Percentiles rank a stretch among this genome's conserved stretches.
phyloP scores from a whole-genome alignment of 2,888 invertebrate genomes.

The Metallyticus violacea region DNA sequence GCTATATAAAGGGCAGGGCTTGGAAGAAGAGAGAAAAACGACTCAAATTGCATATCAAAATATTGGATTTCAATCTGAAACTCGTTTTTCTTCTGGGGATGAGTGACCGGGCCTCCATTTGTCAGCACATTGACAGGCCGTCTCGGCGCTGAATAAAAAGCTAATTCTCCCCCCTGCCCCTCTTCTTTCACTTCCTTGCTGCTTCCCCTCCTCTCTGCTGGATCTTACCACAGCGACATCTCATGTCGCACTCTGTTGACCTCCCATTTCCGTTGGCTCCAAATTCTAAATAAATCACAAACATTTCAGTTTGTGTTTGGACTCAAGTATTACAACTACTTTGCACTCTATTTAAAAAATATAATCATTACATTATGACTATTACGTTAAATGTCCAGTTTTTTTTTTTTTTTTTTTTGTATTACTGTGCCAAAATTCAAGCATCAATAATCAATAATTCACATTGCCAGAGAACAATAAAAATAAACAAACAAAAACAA shows the following conservation, averaged over 20 bases:
- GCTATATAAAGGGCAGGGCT: neutral
- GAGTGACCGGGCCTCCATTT: conserved; percentile 34
- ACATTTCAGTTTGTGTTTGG: too few species aligned
- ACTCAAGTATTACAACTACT: too few species aligned
- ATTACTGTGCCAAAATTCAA: too few species aligned
- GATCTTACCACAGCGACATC: neutral
- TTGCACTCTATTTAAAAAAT: too few species aligned
- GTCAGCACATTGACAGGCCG: conserved; percentile 34
- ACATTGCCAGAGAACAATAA: too few species aligned
- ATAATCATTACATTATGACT: too few species aligned
- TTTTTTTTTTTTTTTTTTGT: too few species aligned
- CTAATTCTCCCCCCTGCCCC: conserved; percentile 21
- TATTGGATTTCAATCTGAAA: conserved; percentile 39
- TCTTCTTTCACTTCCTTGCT: neutral
- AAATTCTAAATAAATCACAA: too few species aligned
- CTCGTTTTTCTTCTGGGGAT: conserved; percentile 37
- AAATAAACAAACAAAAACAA: too few species aligned
- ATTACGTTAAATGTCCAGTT: too few species aligned
- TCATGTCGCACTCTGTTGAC: neutral
- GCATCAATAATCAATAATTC: too few species aligned
- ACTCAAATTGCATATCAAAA: conserved; percentile 33
- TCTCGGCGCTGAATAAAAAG: conserved; percentile 27
- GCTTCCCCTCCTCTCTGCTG: neutral
- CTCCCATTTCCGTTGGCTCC: too few species aligned
- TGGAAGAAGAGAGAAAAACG: neutral